phyloP scores from a whole-genome alignment of 1,140 invertebrate species.

The Diabrotica undecimpunctata region DNA sequence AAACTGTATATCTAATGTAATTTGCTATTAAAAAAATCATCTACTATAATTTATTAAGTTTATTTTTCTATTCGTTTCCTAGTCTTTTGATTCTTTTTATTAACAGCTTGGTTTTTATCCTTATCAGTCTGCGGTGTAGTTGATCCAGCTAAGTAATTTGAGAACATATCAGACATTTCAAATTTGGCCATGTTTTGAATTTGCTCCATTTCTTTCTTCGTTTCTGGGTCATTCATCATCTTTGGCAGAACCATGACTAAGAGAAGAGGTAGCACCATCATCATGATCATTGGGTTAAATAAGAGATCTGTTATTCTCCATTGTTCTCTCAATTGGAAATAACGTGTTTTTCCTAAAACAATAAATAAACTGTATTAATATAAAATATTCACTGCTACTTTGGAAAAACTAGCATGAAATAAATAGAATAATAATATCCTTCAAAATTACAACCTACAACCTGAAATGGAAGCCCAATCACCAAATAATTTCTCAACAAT shows the following conservation, averaged over 20 bases:
- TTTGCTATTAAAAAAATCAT: too few relatives aligned
- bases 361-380: not conserved
- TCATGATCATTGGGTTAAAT: slow-evolving; percentile 96
- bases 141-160: slow-evolving; percentile 68
- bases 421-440: too few relatives aligned
- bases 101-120: slow-evolving; percentile 4
- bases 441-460: too few relatives aligned
- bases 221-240: slow-evolving; percentile 95
- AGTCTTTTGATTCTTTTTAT: slow-evolving; percentile 11
- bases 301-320: slow-evolving; percentile 93
- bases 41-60: not conserved
- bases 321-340: slow-evolving; percentile 92
- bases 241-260: slow-evolving; percentile 92
- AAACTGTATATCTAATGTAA: too few relatives aligned
- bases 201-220: slow-evolving; percentile 90
- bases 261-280: slow-evolving; percentile 92
- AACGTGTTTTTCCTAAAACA: slow-evolving; percentile 52
- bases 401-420: too few relatives aligned
- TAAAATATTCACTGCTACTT: too few relatives aligned
- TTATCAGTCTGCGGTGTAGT: slow-evolving; percentile 5
- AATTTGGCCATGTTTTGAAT: slow-evolving; percentile 78
- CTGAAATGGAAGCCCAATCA: not conserved
- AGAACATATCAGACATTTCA: slow-evolving; percentile 87
- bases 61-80: slow-evolving; percentile 19
- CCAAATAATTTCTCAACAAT: too few relatives aligned